phyloP scores from a whole-genome alignment of 2,888 invertebrate species.

The Acanthopleura granulata region DNA sequence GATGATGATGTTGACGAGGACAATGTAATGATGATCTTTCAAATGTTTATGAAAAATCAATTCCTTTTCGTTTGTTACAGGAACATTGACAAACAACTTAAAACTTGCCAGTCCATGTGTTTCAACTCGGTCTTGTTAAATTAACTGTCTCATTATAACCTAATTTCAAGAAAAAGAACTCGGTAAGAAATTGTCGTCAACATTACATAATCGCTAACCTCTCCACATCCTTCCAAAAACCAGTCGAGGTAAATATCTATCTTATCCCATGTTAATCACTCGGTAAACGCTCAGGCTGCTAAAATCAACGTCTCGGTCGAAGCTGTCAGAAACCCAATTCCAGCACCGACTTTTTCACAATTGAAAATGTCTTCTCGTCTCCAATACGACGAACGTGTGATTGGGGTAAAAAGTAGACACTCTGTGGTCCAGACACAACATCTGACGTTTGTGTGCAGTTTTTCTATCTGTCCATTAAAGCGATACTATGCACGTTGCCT shows the following conservation, averaged over 20 bases:
- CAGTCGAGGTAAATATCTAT: not conserved
- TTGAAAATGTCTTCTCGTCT: not conserved
- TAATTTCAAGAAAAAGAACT: too few species aligned
- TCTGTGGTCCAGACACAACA: not conserved
- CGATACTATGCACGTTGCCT: not conserved
- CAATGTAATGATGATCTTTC: too few species aligned
- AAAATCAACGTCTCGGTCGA: constrained; percentile 2
- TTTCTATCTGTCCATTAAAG: too few species aligned
- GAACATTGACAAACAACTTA: too few species aligned
- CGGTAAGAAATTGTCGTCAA: not conserved
- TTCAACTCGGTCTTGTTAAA: too few species aligned
- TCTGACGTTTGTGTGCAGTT: too few species aligned
- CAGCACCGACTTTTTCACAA: not conserved
- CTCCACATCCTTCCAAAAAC: not conserved
- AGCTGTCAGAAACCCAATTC: not conserved
- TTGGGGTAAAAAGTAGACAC: not conserved
- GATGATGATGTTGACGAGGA: too few species aligned
- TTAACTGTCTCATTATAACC: too few species aligned
- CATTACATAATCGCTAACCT: not conserved
- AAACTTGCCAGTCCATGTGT: too few species aligned
- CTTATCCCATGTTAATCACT: not conserved
- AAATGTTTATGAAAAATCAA: too few species aligned
- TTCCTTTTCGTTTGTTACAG: too few species aligned
- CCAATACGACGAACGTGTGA: not conserved
- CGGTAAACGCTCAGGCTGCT: not conserved